Evolutionary conservation across 2,113 vertebrate species (phyloP), one percentile per base, ranked within the genome.

Genomic region (Tupaia chinensis): DNA sequence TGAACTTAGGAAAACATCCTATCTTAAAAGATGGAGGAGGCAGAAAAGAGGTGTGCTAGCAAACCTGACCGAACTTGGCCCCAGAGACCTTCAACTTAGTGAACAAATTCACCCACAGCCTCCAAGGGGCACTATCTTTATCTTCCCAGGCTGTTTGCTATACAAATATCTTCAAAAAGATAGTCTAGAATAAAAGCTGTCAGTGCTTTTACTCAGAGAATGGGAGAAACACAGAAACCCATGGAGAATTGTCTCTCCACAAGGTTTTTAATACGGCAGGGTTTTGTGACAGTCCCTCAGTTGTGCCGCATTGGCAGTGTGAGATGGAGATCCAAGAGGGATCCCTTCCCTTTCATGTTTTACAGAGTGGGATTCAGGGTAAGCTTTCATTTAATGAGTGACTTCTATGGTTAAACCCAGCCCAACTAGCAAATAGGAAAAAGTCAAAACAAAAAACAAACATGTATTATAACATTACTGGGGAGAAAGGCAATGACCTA

Each of bases 331-430:
- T 17, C 29, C 68, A 81, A 78, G 58, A 82, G 14, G 7, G 3
- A 25, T 63, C 16, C 29, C 61, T 89, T 83, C 25, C 27, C 19
- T 17, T 81, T 90, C 19, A 11, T 79, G 53, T 54, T 73, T 91
- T 72, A 58, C 15, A 13, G 5, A 72, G 58, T 34, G 66, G 11
- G 27, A 68, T 81, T 92, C 29, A 61, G 1, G 8, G 8, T 76
- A 61, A 91, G 77, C 25, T 78, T 91, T 94, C 34, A 66, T n/a
- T 73, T 79, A 90, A 44, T 87, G 92, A 80, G 74, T 61, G 11
- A 53, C 63, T n/a, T 88, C 91, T 78, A 3, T n/a, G 29, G 79
- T 27, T 82, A 93, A 78, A 29, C 58, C 17, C 29, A 86, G 81
- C 87, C n/a, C 32, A 72, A 34, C 2, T 19, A 44, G 10, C 70